Percentiles rank a stretch among this genome's conserved stretches.
These are phyloP conservation scores for Stegostoma tigrinum DNA, from an alignment of 2,113 vertebrate genomes.

Conservation along the genomic window DNA sequence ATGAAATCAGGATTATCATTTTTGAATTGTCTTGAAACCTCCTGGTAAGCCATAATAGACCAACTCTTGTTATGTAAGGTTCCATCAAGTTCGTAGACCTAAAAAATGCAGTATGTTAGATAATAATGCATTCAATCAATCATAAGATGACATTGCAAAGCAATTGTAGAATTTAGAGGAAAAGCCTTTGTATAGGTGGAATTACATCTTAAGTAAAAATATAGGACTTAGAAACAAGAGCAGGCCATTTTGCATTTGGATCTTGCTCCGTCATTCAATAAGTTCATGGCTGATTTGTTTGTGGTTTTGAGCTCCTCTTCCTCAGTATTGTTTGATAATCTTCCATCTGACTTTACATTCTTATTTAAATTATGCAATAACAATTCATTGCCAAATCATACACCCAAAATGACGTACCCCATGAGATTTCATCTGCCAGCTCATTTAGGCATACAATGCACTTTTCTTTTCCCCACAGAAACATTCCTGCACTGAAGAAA, in stretches of 20 bases:
- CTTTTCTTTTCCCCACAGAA: background rate
- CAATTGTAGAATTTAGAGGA: background rate
- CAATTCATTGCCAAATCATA: background rate
- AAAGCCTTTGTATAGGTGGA: background rate
- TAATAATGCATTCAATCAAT: background rate
- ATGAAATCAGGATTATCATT: slow-evolving; percentile 68
- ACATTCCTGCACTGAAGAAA: background rate
- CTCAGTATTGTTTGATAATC: background rate
- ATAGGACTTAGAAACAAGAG: no score
- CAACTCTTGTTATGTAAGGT: slow-evolving; percentile 56
- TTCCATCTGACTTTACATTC: background rate
- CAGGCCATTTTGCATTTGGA: no score
- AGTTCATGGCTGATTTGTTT: background rate
- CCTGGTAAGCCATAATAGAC: slow-evolving; percentile 61
- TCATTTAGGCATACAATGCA: background rate
- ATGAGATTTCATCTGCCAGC: background rate
- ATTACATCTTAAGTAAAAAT: no score
- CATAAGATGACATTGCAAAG: background rate
- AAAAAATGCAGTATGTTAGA: background rate
- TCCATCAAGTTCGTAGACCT: slow-evolving; percentile 82
- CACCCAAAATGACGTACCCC: background rate
- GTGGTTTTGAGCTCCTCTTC: background rate
- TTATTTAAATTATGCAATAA: background rate
- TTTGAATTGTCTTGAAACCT: slow-evolving; percentile 59
- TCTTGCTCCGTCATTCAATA: no score